These are phyloP conservation scores for Chroicocephalus ridibundus DNA, from an alignment of 2,113 vertebrate species.

Conservation along the genomic window DNA sequence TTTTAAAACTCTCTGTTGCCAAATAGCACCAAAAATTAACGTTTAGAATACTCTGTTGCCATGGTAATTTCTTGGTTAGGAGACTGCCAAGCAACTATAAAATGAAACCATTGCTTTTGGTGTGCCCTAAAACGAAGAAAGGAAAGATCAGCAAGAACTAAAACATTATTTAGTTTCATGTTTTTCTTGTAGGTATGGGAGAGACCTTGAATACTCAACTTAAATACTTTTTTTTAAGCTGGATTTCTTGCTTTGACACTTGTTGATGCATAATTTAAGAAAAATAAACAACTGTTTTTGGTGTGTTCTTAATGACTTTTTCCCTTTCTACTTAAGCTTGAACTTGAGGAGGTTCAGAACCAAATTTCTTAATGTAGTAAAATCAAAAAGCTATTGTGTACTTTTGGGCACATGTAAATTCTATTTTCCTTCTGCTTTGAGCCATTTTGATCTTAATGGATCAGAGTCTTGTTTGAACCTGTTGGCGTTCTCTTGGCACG, in stretches of 20 bases:
- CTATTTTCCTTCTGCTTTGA: background rate
- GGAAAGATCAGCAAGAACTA: background rate
- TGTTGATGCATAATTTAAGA: background rate
- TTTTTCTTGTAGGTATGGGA: background rate
- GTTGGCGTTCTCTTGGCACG: background rate
- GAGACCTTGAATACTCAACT: background rate
- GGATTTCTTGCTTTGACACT: background rate
- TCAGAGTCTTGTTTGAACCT: background rate
- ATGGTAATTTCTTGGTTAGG: constrained; percentile 12
- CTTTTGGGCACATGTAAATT: background rate
- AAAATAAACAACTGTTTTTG: background rate
- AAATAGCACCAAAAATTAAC: constrained; percentile 37
- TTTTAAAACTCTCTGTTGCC: constrained; percentile 25
- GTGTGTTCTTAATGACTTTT: background rate
- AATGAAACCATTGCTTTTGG: constrained; percentile 24
- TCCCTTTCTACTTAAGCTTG: background rate
- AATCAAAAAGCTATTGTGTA: background rate
- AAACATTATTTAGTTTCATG: background rate
- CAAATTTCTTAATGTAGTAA: background rate
- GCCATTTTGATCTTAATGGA: background rate
- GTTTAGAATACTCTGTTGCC: background rate
- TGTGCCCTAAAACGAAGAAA: background rate
- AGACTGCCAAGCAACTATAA: constrained; percentile 3
- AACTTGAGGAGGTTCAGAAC: background rate
- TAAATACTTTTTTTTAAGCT: background rate